Evolutionary conservation across 1,140 invertebrate genomes (phyloP), one percentile per base, ranked within the genome.

Genomic region (Orius laevigatus): DNA sequence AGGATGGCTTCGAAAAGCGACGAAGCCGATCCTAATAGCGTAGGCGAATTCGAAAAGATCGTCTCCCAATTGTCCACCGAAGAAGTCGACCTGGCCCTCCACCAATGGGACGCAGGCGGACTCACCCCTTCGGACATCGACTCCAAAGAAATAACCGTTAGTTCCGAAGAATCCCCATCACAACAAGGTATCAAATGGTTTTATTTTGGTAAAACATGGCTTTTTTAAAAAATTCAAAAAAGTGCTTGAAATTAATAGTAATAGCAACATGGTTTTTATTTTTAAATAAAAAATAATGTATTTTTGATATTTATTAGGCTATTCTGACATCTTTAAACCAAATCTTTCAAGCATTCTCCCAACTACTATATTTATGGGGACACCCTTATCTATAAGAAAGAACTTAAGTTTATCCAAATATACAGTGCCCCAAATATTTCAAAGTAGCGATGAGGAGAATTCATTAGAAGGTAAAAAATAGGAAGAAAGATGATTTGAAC

Each of bases 1-100:
- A 62, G 71, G 55, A 66, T 75, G 63, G 69, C 71, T 50, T 69
- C 69, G 9, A 60, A 69, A 45, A 60, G 56, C 12, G 41, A 58
- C 33, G 56, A 60, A 50, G 48, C 56, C 35, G 51, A 50, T 25
- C 38, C 48, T 10, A 51, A 38, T 18, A 35, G 46, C 25, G 64
- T 66, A 56, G 53, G 60, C 16, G 67, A 69, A 53, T 69, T 65
- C 58, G 68, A 70, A 52, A 62, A 53, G 49, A 57, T 69, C 48
- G 60, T 68, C 15, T 71, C 66, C 12, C 66, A 67, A 48, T 49
- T 70, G 32, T 70, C 67, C 52, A 59, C 53, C 5, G 67, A 70
- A 56, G 68, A 70, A 58, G 60, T 70, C 10, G 62, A 63, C 36
- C 64, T 66, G 49, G 66, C 63, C 54, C 54, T 63, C 32, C 59